Base-by-base conservation (phyloP, 2,888 invertebrate species). In the Leistus spinibarbis region DNA sequence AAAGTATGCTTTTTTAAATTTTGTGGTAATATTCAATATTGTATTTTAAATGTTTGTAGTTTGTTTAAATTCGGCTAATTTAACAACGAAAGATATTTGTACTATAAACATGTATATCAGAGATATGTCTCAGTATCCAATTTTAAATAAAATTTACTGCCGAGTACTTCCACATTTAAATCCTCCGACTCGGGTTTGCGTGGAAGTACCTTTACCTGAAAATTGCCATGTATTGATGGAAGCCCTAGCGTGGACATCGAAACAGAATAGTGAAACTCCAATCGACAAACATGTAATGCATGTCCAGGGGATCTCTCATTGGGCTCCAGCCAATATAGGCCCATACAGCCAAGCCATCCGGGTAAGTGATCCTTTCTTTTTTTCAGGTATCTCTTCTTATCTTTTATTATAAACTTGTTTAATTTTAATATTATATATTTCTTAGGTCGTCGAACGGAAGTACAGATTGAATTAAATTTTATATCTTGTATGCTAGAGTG, bases 261-360 rank as follows among this genome's bases (percentile, higher is more conserved):
- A 80, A 3, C 72, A 69, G 10, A 76, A 76, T 20, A 79, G 79
- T 3, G 82, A 81, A 2, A 84, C 84, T 69, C 78, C 78, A 7
- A 76, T 79, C 63, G 84, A 85, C 79, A 89, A 94, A 76, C 88
- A 92, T 77, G 95, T 94, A 5, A 94, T 97, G 94, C 97, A 98
- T 84, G 97, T 98, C 56, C 97, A 97, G 86, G 94, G 97, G 77
- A 91, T 97, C 80, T 97, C 97, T 24, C 97, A 98, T 85, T 98
- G 98, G 98, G 97, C 97, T n/a, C 97, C 98, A 0, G 97, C 97
- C 76, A 97, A 96, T 84, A 97, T 98, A 80, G 98, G 97, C 63
- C 97, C 98, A 4, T 98, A 98, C 84, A 97, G 97, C 83, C 98
- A 98, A 87, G 94, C 95, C 1, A 90, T 95, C 76, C 91, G 92